phyloP scores from a whole-genome alignment of 2,888 invertebrate species.

The Meloe dianella region DNA sequence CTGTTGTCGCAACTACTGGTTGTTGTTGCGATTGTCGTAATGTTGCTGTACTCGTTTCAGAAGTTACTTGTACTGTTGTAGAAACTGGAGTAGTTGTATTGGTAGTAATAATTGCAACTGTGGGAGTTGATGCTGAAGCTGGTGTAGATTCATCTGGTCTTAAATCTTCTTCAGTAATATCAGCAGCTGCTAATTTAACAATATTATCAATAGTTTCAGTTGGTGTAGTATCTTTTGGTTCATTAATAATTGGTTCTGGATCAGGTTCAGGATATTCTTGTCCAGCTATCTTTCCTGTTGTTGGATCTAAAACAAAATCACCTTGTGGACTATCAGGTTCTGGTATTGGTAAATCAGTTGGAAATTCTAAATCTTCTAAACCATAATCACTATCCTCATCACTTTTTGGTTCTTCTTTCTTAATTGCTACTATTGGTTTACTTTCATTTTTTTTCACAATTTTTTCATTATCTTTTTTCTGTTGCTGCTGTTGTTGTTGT shows the following conservation, averaged over 20 bases:
- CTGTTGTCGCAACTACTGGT: neutral
- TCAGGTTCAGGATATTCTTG: conserved; percentile 50
- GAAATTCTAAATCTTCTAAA: conserved; percentile 72
- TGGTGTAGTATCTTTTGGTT: conserved; percentile 22
- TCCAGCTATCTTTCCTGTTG: conserved; percentile 63
- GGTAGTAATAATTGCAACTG: neutral
- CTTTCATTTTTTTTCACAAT: conserved; percentile 26
- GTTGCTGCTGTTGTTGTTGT: conserved; percentile 31
- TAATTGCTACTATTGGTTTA: conserved; percentile 1
- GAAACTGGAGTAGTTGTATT: conserved; percentile 46
- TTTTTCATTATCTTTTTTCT: conserved; percentile 32
- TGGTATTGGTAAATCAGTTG: conserved; percentile 62
- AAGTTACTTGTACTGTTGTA: conserved; percentile 52
- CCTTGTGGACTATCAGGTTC: conserved; percentile 69
- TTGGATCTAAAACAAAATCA: conserved; percentile 74
- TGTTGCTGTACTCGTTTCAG: conserved; percentile 37
- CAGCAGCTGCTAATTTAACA: conserved; percentile 55
- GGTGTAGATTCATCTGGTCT: conserved; percentile 36
- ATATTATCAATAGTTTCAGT: conserved; percentile 50
- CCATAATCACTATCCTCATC: conserved; percentile 62
- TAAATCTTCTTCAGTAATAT: conserved; percentile 53
- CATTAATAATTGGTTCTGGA: conserved; percentile 34
- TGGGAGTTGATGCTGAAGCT: neutral
- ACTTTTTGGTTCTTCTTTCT: conserved; percentile 27
- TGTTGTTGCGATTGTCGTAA: neutral